Conservation (phyloP, 2,797 vertebrate species). For the Diglossa cyanea region DNA sequence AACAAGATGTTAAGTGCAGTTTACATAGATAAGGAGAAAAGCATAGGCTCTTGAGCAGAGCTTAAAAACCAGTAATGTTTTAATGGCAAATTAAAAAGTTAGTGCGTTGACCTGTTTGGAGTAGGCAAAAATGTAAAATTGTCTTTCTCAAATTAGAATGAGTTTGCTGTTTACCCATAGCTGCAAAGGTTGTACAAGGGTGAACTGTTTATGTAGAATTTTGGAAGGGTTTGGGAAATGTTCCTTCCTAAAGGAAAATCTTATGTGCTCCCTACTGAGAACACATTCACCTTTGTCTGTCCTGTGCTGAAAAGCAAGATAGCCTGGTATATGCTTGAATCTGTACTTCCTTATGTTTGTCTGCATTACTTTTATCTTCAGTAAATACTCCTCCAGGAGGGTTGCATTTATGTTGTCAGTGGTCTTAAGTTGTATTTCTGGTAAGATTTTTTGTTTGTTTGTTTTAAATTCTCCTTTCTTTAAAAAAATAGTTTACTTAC, state of each 20-base stretch:
- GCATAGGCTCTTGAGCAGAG: neutral
- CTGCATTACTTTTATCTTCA: neutral
- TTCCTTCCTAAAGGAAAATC: neutral
- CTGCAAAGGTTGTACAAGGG: neutral
- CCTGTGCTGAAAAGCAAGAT: neutral
- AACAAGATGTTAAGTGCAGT: neutral
- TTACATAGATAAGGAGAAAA: neutral
- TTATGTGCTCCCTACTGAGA: neutral
- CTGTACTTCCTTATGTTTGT: neutral
- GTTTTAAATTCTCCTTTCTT: neutral
- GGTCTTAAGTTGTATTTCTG: neutral
- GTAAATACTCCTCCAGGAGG: neutral
- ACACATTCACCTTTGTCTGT: neutral
- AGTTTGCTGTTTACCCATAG: neutral
- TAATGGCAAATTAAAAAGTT: neutral
- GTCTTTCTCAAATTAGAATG: neutral
- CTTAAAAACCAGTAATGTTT: neutral
- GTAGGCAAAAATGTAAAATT: neutral
- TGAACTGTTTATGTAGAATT: neutral
- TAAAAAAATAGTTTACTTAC: neutral
- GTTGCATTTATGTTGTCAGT: neutral
- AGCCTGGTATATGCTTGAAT: neutral
- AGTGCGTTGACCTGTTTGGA: neutral
- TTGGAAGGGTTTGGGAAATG: neutral
- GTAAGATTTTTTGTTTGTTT: neutral